phyloP scores from a whole-genome alignment of 2,888 invertebrate genomes.

The Mesoligia furuncula region DNA sequence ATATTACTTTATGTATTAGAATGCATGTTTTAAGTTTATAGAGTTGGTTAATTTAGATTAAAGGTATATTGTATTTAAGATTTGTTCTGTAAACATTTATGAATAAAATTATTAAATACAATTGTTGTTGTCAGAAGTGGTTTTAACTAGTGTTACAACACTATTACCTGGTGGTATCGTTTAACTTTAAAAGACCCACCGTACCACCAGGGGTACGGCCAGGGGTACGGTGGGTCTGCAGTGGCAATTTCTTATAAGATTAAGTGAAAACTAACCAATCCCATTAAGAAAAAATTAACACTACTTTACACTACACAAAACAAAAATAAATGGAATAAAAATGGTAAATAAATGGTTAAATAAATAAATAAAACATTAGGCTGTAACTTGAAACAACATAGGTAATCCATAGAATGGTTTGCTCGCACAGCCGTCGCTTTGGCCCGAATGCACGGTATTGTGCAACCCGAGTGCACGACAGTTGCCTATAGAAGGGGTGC shows the following conservation, averaged over 20 bases:
- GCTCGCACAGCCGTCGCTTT: slow-evolving; percentile 30
- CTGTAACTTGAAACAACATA: slow-evolving; percentile 11
- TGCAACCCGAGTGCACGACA: slow-evolving; percentile 72
- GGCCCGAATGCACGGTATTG: slow-evolving; percentile 65
- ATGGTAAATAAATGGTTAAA: background rate
- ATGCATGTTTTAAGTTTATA: too few relatives aligned
- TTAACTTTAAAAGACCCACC: too few relatives aligned
- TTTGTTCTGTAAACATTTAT: too few relatives aligned
- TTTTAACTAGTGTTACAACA: too few relatives aligned
- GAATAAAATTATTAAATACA: too few relatives aligned
- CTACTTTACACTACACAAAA: background rate
- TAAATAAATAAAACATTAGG: background rate
- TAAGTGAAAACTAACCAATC: background rate
- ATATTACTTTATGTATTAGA: too few relatives aligned
- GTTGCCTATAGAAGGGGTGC: slow-evolving; percentile 78
- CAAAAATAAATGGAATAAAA: background rate
- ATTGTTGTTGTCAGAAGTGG: too few relatives aligned
- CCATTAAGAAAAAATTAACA: background rate
- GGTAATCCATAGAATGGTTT: background rate
- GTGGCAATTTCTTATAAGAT: background rate
- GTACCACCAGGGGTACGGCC: too few relatives aligned
- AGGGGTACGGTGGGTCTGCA: too few relatives aligned
- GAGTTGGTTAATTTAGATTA: too few relatives aligned
- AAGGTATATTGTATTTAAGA: too few relatives aligned
- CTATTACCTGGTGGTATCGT: too few relatives aligned